phyloP scores from a whole-genome alignment of 1,140 invertebrate genomes.

The Reticulitermes speratus region DNA sequence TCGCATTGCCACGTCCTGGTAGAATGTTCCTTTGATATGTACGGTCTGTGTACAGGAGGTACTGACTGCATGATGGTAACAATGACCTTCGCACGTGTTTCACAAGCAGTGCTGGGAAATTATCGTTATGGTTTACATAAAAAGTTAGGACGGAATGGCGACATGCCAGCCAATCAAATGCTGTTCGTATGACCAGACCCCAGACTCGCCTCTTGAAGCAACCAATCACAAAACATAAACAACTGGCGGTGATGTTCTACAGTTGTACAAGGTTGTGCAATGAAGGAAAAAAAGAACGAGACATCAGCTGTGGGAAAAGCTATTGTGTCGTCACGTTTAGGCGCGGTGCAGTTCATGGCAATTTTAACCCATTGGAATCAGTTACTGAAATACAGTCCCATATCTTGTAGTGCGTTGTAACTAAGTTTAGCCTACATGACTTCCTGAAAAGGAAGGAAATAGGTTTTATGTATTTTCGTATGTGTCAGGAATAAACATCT shows the following conservation, averaged over 20 bases:
- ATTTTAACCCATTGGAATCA: no score
- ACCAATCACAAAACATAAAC: neutral
- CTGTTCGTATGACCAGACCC: neutral
- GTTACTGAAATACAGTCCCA: no score
- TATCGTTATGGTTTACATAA: neutral
- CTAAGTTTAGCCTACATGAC: no score
- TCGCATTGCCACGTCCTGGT: no score
- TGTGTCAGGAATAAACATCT: no score
- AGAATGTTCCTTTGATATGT: no score
- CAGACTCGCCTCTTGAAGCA: neutral
- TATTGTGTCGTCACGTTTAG: no score
- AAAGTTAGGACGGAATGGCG: neutral
- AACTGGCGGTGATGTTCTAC: neutral
- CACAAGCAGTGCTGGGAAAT: neutral
- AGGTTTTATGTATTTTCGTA: no score
- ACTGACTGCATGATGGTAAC: neutral
- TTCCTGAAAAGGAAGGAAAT: no score
- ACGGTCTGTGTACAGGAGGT: no score
- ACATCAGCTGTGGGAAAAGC: neutral
- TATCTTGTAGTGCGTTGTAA: no score
- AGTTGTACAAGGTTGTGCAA: neutral
- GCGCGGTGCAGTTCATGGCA: no score
- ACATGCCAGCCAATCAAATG: neutral
- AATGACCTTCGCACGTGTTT: neutral
- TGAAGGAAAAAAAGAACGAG: neutral